Conservation (phyloP, 2,113 vertebrate genomes). For the Bombycilla garrulus region DNA sequence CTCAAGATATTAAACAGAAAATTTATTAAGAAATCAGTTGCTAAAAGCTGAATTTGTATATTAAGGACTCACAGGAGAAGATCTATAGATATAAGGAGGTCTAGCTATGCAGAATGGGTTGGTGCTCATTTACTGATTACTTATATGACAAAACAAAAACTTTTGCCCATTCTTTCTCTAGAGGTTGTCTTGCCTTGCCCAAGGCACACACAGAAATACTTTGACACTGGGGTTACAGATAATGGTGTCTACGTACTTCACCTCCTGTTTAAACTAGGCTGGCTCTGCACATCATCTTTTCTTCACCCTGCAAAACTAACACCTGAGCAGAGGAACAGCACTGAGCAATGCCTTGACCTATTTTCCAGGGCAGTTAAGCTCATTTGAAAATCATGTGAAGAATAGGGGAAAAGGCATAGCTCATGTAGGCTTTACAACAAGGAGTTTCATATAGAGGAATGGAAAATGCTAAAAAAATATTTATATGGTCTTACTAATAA, state of each 20-base stretch:
- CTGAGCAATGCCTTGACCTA: not conserved
- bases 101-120: not conserved
- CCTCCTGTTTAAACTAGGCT: not conserved
- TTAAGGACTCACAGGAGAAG: not conserved
- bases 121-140: not conserved
- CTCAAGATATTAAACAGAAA: not conserved
- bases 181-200: not conserved
- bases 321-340: not conserved
- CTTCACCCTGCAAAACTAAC: not conserved
- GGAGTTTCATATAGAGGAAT: not conserved
- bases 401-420: not conserved
- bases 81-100: not conserved
- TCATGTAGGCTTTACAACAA: not conserved
- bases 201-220: not conserved
- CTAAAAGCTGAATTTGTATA: not conserved
- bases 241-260: not conserved
- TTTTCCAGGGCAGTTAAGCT: not conserved
- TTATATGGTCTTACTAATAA: not conserved
- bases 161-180: not conserved
- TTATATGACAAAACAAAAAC: not conserved
- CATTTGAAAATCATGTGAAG: not conserved
- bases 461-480: not conserved
- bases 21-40: not conserved
- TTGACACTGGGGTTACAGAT: not conserved
- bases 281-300: not conserved